These are phyloP conservation scores for Oreotragus oreotragus DNA, from an alignment of 2,113 vertebrate species.

Conservation along the genomic window DNA sequence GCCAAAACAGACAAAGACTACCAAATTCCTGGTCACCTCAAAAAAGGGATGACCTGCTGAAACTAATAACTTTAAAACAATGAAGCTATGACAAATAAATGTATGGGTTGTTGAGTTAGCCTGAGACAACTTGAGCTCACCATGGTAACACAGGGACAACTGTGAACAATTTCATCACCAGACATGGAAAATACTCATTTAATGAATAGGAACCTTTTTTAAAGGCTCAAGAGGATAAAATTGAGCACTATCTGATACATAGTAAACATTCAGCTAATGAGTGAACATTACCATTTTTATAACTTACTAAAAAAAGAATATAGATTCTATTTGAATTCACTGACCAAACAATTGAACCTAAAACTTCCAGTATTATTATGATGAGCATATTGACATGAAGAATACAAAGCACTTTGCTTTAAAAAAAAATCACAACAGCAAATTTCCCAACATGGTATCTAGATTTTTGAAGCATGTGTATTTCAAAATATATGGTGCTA, in stretches of 20 bases:
- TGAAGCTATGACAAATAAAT: neutral
- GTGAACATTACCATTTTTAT: neutral
- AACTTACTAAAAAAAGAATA: constrained; percentile 4
- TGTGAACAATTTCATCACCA: neutral
- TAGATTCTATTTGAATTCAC: neutral
- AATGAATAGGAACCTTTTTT: neutral
- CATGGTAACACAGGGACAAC: neutral
- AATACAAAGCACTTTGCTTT: neutral
- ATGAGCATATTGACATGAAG: neutral
- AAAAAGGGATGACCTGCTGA: neutral
- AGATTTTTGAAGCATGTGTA: neutral
- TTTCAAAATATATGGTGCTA: neutral
- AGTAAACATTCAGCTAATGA: neutral
- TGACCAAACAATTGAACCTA: neutral
- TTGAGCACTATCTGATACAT: neutral
- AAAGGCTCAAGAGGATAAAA: neutral
- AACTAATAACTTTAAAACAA: neutral
- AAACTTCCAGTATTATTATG: neutral
- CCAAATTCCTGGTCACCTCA: neutral
- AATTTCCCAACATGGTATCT: neutral
- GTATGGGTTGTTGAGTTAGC: neutral
- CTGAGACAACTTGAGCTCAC: neutral
- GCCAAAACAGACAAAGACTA: neutral
- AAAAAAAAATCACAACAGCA: neutral
- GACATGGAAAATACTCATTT: neutral